Base-by-base conservation (phyloP, 2,888 invertebrate species). In the Lepidocyrtinus sp. region DNA sequence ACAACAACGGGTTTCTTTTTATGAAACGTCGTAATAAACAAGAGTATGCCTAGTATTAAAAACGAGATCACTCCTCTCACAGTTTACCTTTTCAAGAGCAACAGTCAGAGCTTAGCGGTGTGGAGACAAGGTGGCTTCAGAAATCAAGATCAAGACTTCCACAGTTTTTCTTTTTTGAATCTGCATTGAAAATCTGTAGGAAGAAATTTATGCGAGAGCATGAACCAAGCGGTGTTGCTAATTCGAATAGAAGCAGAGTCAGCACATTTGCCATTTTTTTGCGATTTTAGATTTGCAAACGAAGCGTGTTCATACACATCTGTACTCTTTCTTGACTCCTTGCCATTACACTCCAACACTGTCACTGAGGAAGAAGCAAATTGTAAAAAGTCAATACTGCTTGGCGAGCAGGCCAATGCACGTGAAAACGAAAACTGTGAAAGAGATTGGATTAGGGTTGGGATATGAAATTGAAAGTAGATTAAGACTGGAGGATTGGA, bases 41-140 rank as follows among this genome's bases (percentile, higher is more conserved):
- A 17, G 1, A 50, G 50, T 12, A 50, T 50, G 50, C 15, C 50
- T 15, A 50, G 50, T 36, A 36, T 12, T 50, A 61, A 61, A 15
- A 62, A 24, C 17, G 67, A 67, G 55, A 69, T 26, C 27, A 69
- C 55, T 22, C 26, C 17, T 45, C 36, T 69, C 27, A 45, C 46
- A 17, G 7, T 12, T 12, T 68, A 50, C 50, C 68, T 21, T 50
- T 50, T 5, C 25, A 7, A 7, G 50, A 50, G 50, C 50, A 17
- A 50, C 50, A 50, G n/a, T n/a, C n/a, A n/a, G n/a, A n/a, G n/a
- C n/a, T n/a, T n/a, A n/a, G n/a, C n/a, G n/a, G n/a, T n/a, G 50
- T 45, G 17, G 69, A 69, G 69, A 69, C 69, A 59, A 69, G 69
- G 27, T 50, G 69, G 69, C 69, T 69, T 69, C 59, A 59, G 26